Evolutionary conservation across 2,888 invertebrate genomes (phyloP).

Genomic region (Piscicola geometra): DNA sequence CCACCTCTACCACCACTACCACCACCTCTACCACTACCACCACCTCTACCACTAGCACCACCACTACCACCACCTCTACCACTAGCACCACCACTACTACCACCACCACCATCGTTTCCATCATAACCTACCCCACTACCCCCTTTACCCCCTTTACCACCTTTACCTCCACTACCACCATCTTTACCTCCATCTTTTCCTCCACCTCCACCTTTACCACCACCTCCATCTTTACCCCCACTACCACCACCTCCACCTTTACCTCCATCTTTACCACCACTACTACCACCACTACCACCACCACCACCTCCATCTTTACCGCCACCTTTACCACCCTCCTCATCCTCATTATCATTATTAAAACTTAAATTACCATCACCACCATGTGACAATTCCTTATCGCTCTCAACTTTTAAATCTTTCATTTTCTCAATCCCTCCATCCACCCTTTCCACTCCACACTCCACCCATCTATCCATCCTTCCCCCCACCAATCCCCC

Average conservation of each 20-base stretch:
- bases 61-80: neutral
- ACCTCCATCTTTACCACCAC: neutral
- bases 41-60: neutral
- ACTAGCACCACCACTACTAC: neutral
- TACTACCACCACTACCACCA: neutral
- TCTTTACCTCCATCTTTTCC: neutral
- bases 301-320: neutral
- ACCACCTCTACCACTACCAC: neutral
- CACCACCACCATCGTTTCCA: conserved; percentile 6
- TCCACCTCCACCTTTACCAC: neutral
- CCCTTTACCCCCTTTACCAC: no score
- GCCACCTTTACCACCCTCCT: no score
- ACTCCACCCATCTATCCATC: neutral
- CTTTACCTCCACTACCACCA: no score
- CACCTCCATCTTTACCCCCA: neutral
- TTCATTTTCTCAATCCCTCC: neutral
- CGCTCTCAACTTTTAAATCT: neutral
- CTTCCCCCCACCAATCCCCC: neutral
- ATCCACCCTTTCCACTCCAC: neutral
- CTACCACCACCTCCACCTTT: neutral
- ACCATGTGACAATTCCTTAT: no score
- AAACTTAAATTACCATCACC: no score
- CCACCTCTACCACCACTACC: neutral
- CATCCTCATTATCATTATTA: neutral
- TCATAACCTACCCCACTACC: neutral